A percentile compares a stretch with the other conserved stretches of the same genome.
Conservation (phyloP, 2,888 invertebrate species). For the Electrophaes corylata region DNA sequence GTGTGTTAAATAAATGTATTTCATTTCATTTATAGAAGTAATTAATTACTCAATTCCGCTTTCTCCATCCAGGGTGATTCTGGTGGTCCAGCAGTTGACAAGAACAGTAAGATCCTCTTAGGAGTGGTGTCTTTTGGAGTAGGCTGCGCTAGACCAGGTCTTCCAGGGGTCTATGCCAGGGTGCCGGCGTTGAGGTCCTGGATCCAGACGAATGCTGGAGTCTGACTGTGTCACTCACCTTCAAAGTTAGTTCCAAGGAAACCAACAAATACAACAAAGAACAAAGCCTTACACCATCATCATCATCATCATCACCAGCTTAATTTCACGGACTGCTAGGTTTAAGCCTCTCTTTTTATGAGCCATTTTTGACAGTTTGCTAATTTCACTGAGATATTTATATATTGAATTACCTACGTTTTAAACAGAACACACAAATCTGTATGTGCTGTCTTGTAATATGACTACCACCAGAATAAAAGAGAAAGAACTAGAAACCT, state of each 20-base stretch:
- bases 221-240: conserved; percentile 24
- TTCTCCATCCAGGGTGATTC: conserved; percentile 56
- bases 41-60: too few relatives aligned
- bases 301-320: too few relatives aligned
- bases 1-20: too few relatives aligned
- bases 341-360: too few relatives aligned
- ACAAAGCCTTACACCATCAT: neutral
- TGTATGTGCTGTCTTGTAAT: neutral
- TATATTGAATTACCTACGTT: too few relatives aligned
- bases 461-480: neutral
- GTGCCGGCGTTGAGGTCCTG: conserved; percentile 48
- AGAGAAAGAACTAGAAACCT: neutral
- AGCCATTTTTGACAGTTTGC: too few relatives aligned
- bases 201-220: conserved; percentile 45
- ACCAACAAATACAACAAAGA: neutral
- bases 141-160: conserved; percentile 56
- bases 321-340: too few relatives aligned
- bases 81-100: conserved; percentile 58
- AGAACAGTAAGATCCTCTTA: conserved; percentile 35
- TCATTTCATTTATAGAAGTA: too few relatives aligned
- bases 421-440: too few relatives aligned
- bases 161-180: conserved; percentile 59
- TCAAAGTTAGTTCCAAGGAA: neutral
- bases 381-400: too few relatives aligned
- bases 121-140: conserved; percentile 59